phyloP scores from a whole-genome alignment of 2,113 vertebrate species.

The Lipotes vexillifer region DNA sequence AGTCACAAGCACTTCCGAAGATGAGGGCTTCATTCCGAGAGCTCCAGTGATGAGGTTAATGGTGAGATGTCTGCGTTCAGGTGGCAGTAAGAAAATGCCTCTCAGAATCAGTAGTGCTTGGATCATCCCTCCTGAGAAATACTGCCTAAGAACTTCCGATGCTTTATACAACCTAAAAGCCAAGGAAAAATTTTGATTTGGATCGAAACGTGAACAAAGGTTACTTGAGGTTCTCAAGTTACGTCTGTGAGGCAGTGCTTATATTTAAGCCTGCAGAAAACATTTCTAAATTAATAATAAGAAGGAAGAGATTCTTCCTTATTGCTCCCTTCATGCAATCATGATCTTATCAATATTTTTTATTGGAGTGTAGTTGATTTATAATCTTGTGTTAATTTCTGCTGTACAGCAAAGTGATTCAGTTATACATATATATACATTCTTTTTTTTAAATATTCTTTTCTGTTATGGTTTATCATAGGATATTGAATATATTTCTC shows the following conservation, averaged over 20 bases:
- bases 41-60: not conserved
- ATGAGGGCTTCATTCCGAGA: not conserved
- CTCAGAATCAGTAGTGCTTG: fast-evolving
- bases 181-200: not conserved
- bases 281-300: constrained; percentile 44
- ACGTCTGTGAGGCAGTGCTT: not conserved
- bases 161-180: not conserved
- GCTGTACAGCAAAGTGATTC: too few relatives aligned
- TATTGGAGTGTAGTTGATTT: not conserved
- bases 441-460: not conserved
- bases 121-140: not conserved
- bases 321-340: not conserved
- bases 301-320: not conserved
- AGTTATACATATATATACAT: not conserved
- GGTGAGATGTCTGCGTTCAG: fast-evolving
- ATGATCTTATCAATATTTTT: not conserved
- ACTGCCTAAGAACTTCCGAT: not conserved
- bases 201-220: not conserved
- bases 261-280: not conserved
- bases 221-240: not conserved
- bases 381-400: too few relatives aligned
- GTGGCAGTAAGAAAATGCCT: not conserved
- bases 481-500: not conserved
- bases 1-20: not conserved
- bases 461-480: not conserved